Evolutionary conservation across 2,797 vertebrate genomes (phyloP).

Genomic region (Parotocinclus haroldoi): DNA sequence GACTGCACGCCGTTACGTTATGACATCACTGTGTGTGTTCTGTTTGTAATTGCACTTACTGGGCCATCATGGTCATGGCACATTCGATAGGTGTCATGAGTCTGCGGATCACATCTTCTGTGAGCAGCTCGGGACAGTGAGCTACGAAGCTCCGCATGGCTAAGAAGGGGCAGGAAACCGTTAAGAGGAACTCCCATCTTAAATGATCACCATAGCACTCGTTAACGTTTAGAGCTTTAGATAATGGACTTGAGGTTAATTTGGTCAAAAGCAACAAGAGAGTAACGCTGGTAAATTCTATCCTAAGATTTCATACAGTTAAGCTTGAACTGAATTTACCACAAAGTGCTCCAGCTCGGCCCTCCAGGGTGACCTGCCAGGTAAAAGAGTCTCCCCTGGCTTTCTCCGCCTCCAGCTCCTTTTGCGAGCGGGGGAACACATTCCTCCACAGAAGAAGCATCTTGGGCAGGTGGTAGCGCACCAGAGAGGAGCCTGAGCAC

Average conservation of each 20-base stretch:
- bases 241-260: too few relatives aligned
- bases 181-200: too few relatives aligned
- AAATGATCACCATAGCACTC: too few relatives aligned
- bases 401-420: slow-evolving; percentile 96
- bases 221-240: too few relatives aligned
- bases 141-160: slow-evolving; percentile 99
- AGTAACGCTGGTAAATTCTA: too few relatives aligned
- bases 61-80: slow-evolving; percentile 99
- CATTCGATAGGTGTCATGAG: slow-evolving; percentile 98
- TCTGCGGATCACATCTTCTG: slow-evolving; percentile 95
- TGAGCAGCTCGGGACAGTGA: slow-evolving; percentile 95
- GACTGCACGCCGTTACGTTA: too few relatives aligned
- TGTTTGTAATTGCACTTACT: slow-evolving; percentile 80
- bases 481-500: slow-evolving; percentile 84
- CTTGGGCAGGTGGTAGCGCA: slow-evolving; percentile 96
- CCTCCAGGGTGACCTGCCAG: slow-evolving; percentile 98
- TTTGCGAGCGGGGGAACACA: slow-evolving; percentile 95
- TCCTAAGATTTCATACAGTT: too few relatives aligned
- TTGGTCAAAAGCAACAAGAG: too few relatives aligned
- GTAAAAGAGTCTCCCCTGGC: slow-evolving; percentile 94
- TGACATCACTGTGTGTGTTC: neutral
- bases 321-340: slow-evolving; percentile 81
- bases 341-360: slow-evolving; percentile 92
- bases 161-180: slow-evolving; percentile 49
- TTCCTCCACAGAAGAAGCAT: slow-evolving; percentile 97